These are phyloP conservation scores for Empis stercorea DNA, from an alignment of 2,888 invertebrate genomes.

Conservation along the genomic window DNA sequence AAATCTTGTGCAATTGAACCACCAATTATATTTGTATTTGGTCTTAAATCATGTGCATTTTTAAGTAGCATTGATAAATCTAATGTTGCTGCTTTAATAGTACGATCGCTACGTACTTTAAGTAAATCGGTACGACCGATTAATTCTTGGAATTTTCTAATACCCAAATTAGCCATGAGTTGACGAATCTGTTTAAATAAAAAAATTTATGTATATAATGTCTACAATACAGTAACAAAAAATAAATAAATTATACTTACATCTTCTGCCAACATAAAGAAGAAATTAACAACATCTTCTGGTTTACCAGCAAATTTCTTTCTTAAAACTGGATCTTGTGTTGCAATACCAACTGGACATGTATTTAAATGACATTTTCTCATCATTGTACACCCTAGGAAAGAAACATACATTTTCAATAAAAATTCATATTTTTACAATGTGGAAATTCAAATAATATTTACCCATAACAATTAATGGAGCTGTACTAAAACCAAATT, in stretches of 20 bases:
- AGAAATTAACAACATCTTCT: conserved; percentile 92
- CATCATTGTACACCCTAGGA: conserved; percentile 98
- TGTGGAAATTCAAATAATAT: too few species aligned
- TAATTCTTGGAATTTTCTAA: conserved; percentile 76
- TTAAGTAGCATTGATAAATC: conserved; percentile 76
- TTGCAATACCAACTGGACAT: conserved; percentile 97
- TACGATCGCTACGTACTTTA: conserved; percentile 56
- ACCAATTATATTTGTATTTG: conserved; percentile 79
- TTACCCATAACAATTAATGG: conserved; percentile 87
- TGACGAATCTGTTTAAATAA: conserved; percentile 76
- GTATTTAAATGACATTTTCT: conserved; percentile 98
- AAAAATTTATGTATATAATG: too few species aligned
- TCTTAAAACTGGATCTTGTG: conserved; percentile 89
- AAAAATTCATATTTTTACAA: too few species aligned
- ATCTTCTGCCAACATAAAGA: conserved; percentile 97
- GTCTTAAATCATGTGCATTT: conserved; percentile 80
- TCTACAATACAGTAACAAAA: too few species aligned
- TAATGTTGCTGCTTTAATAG: conserved; percentile 70
- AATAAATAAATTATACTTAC: conserved; percentile 35
- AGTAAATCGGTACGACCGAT: conserved; percentile 86
- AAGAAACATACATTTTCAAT: too few species aligned
- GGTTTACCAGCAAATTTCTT: conserved; percentile 97
- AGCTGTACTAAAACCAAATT: conserved; percentile 97
- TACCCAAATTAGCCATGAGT: conserved; percentile 84
- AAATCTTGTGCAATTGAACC: conserved; percentile 78